These are phyloP conservation scores for Aethina tumida DNA, from an alignment of 1,140 invertebrate genomes.

Conservation along the genomic window DNA sequence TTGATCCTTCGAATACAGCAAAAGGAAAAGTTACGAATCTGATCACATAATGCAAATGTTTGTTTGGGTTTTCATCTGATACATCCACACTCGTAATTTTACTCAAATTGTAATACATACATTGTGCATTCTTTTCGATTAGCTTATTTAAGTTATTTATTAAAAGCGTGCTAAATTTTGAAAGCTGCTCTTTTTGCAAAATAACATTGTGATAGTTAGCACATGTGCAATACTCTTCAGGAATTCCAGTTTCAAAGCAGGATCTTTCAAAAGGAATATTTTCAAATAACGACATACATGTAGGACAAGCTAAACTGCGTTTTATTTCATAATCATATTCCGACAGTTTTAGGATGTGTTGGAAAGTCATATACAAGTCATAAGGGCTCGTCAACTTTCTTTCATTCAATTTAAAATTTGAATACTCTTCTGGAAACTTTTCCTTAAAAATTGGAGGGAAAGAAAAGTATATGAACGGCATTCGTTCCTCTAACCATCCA, in stretches of 20 bases:
- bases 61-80: conserved; percentile 17
- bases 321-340: conserved; percentile 35
- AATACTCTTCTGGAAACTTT: conserved; percentile 42
- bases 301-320: conserved; percentile 43
- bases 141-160: conserved; percentile 29
- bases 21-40: conserved; percentile 24
- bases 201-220: conserved; percentile 39
- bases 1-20: conserved; percentile 26
- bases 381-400: conserved; percentile 61
- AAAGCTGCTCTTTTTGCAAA: conserved; percentile 35
- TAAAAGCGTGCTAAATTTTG: conserved; percentile 38
- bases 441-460: conserved; percentile 56
- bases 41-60: conserved; percentile 18
- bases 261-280: conserved; percentile 53
- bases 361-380: conserved; percentile 58
- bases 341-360: conserved; percentile 35
- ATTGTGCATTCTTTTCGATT: no score
- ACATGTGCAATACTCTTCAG: conserved; percentile 72
- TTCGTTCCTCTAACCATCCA: conserved; percentile 80
- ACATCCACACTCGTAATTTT: conserved; percentile 11
- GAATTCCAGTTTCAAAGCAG: conserved; percentile 59
- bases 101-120: conserved; percentile 38
- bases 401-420: conserved; percentile 54
- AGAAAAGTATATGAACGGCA: conserved; percentile 66
- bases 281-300: conserved; percentile 57